Evolutionary conservation across 1,140 invertebrate species (phyloP).

Genomic region (Heliconius hewitsoni): DNA sequence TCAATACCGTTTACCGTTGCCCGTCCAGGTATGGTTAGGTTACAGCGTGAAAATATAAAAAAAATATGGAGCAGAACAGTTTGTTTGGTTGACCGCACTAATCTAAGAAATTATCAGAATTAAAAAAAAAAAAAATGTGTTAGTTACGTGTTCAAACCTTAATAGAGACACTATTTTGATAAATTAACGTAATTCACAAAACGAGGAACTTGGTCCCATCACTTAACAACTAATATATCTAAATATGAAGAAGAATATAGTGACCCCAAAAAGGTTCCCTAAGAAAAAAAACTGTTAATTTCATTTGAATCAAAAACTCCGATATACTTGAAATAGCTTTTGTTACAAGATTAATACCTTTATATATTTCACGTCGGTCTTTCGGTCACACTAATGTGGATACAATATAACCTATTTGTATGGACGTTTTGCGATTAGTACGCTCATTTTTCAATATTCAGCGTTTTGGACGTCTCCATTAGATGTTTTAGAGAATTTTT

Average conservation of each 20-base stretch:
- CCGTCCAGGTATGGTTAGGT: too few species aligned
- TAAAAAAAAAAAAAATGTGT: too few species aligned
- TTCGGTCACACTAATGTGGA: constrained; percentile 26
- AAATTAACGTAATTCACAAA: too few species aligned
- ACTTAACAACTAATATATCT: background rate
- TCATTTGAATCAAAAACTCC: background rate
- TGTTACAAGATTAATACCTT: background rate
- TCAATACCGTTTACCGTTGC: too few species aligned
- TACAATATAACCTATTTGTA: constrained; percentile 50
- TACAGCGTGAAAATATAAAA: too few species aligned
- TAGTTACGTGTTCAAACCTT: too few species aligned
- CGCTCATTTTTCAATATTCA: constrained; percentile 62
- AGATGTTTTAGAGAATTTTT: background rate
- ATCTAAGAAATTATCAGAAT: too few species aligned
- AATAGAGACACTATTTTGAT: too few species aligned
- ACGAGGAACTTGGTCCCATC: background rate
- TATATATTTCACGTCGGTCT: constrained; percentile 53
- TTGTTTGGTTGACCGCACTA: too few species aligned
- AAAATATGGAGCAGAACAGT: too few species aligned
- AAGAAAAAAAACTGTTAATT: too few species aligned
- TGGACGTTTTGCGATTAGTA: constrained; percentile 54
- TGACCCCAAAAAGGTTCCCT: background rate
- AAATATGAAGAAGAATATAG: background rate
- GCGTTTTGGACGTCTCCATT: constrained; percentile 26
- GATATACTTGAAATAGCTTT: background rate